Base-by-base conservation (phyloP, 2,888 invertebrate species). In the Diplazon laetatorius region DNA sequence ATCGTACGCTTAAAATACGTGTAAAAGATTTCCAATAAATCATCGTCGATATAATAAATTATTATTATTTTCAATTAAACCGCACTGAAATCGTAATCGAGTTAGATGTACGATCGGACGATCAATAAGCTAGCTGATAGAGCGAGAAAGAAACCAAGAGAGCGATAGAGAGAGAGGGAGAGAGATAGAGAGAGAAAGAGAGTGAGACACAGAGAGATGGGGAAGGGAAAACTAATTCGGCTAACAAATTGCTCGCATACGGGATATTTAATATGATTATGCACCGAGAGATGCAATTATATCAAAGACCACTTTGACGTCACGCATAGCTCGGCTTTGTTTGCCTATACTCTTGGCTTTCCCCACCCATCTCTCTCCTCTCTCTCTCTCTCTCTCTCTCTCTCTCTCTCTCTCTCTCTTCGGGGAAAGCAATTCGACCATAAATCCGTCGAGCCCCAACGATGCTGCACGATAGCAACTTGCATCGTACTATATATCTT, bases 361-460 rank as follows among this genome's bases (percentile, higher is more conserved):
- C 30, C 6, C n/a, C n/a, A n/a, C 30, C 30, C 30, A 30, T 42
- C 14, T 20, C 14, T 9, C 55, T 1, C 4, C n/a, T n/a, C 16
- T 16, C 55, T 9, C 1, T 55, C 30, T 14, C 30, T 14, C 14
- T 16, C 52, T 16, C n/a, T 16, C 25, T 6, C 25, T 52, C 25
- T 25, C 46, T 14, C 22, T 50, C 50, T 18, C 12, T 42, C 44
- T 39, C 74, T 52, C 39, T 50, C 62, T 52, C 62, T 68, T 63
- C 22, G 22, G 55, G 74, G 60, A 78, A 62, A 75, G 70, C 75
- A 71, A 78, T 75, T 78, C 66, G 66, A 70, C 74, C 78, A 68
- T 71, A 78, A 78, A 71, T 78, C 73, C 78, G 73, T 78, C 73
- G 73, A 74, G 69, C 63, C 50, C 59, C 76, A 60, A 74, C 78